These are phyloP conservation scores for Argya squamiceps DNA, from an alignment of 2,797 vertebrate genomes.

Conservation along the genomic window DNA sequence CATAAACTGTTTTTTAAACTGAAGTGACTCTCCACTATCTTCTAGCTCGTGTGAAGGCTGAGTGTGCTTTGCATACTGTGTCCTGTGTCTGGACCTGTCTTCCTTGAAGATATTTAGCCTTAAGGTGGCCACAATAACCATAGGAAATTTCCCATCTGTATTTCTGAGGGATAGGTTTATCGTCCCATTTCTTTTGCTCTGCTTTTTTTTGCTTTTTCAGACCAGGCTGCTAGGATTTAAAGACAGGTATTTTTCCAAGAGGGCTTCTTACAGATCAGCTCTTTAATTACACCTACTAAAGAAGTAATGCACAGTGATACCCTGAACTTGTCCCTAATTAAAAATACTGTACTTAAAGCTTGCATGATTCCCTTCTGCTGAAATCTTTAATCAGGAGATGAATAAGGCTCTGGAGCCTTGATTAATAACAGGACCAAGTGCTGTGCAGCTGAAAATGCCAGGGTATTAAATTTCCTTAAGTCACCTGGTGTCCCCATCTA, in stretches of 20 bases:
- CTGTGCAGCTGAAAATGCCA: constrained; percentile 50
- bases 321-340: constrained; percentile 55
- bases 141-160: not conserved
- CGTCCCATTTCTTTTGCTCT: not conserved
- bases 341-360: constrained; percentile 32
- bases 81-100: not conserved
- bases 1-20: not conserved
- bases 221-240: not conserved
- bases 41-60: not conserved
- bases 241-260: not conserved
- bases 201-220: not conserved
- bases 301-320: constrained; percentile 39
- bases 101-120: not conserved
- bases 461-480: constrained; percentile 51
- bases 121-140: not conserved
- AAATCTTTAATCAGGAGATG: constrained; percentile 54
- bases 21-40: not conserved
- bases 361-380: constrained; percentile 33
- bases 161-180: not conserved
- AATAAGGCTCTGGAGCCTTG: constrained; percentile 44
- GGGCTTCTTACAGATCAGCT: not conserved
- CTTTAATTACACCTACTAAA: constrained; percentile 49
- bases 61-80: not conserved
- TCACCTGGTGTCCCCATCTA: constrained; percentile 43
- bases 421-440: constrained; percentile 60